These are phyloP conservation scores for Onthophagus taurus DNA, from an alignment of 1,140 invertebrate species.

Conservation along the genomic window DNA sequence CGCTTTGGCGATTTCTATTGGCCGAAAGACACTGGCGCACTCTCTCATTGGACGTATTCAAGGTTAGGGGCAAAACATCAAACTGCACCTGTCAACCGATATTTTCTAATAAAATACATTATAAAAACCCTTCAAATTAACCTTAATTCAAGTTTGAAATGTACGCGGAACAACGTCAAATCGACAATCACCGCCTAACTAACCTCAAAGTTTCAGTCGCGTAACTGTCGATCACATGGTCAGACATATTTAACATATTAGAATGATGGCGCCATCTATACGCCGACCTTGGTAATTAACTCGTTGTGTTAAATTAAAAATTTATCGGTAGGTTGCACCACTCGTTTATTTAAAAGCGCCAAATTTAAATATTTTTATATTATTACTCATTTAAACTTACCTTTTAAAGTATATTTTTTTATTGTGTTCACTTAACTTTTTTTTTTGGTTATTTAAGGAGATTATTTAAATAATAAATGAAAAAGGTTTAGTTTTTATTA, in stretches of 20 bases:
- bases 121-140: neutral
- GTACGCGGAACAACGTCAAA: no score
- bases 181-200: no score
- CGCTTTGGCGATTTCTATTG: slow-evolving; percentile 30
- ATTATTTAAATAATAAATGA: neutral
- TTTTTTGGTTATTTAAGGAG: neutral
- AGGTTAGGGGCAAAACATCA: slow-evolving; percentile 37
- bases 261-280: slow-evolving; percentile 1
- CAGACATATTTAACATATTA: neutral
- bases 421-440: neutral
- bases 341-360: neutral
- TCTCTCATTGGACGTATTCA: slow-evolving; percentile 33
- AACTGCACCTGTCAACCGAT: slow-evolving; percentile 35
- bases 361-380: no score
- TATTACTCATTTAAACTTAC: no score
- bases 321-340: neutral
- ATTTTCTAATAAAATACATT: neutral
- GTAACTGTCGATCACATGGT: slow-evolving; percentile 1
- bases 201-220: neutral
- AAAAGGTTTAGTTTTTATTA: neutral
- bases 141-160: neutral
- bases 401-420: no score
- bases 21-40: slow-evolving; percentile 25
- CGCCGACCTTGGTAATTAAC: slow-evolving; percentile 3
- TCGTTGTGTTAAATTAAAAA: neutral